phyloP scores from a whole-genome alignment of 2,113 vertebrate species.

The Anolis sagrei region DNA sequence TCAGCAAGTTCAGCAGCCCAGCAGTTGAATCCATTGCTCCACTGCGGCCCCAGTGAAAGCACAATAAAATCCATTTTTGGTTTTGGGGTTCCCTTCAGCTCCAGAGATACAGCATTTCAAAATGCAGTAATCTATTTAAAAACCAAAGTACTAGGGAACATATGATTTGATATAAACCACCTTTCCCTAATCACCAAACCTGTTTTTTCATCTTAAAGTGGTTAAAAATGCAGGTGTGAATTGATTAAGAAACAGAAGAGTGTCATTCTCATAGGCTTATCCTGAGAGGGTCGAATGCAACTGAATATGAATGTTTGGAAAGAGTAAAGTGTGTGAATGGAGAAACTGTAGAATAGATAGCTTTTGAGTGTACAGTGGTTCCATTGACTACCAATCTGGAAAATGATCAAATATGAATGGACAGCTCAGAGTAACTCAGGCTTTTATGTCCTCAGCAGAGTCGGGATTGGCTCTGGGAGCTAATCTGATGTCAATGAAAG shows the following conservation, averaged over 20 bases:
- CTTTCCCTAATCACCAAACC: not conserved
- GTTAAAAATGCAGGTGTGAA: constrained; percentile 43
- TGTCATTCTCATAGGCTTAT: constrained; percentile 62
- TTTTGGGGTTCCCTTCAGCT: constrained; percentile 20
- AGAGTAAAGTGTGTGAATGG: constrained; percentile 49
- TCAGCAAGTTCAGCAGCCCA: too few relatives aligned
- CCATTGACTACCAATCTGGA: constrained; percentile 66
- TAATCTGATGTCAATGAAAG: constrained; percentile 61
- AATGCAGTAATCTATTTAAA: constrained; percentile 33
- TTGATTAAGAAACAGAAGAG: constrained; percentile 57
- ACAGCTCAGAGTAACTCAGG: constrained; percentile 64
- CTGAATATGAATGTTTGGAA: constrained; percentile 62
- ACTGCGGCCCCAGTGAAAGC: too few relatives aligned
- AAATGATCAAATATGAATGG: constrained; percentile 67
- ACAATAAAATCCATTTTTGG: too few relatives aligned
- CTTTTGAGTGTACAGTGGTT: constrained; percentile 49
- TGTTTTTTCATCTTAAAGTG: not conserved
- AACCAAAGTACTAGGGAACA: not conserved
- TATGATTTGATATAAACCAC: not conserved
- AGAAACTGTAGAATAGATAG: constrained; percentile 32
- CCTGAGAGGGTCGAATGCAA: constrained; percentile 57
- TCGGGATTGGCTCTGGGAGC: constrained; percentile 63
- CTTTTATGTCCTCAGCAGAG: constrained; percentile 64
- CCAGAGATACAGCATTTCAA: constrained; percentile 3
- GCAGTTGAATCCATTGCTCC: too few relatives aligned